Percentiles rank a stretch among this genome's conserved stretches.
phyloP scores from a whole-genome alignment of 2,113 vertebrate species.

The Toxotes jaculatrix region DNA sequence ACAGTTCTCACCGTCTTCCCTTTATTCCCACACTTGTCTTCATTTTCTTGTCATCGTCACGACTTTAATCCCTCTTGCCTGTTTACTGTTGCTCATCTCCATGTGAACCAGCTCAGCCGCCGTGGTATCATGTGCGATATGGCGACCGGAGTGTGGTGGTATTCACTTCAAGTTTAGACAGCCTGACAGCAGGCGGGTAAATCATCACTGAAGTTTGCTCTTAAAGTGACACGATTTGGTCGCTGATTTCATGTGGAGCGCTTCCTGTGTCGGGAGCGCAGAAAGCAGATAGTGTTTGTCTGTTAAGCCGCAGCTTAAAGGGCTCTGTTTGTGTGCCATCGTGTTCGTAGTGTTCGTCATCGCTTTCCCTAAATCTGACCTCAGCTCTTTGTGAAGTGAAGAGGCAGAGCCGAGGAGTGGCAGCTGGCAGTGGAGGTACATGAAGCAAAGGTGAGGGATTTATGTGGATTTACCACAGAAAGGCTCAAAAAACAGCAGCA shows the following conservation, averaged over 20 bases:
- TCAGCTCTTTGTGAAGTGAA: too few species aligned
- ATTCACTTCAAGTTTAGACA: constrained; percentile 29
- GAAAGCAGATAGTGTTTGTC: neutral
- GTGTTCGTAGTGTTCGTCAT: too few species aligned
- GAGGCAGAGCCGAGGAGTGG: neutral
- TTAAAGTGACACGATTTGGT: neutral
- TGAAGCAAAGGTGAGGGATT: too few species aligned
- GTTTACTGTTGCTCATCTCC: neutral
- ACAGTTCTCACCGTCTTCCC: too few species aligned
- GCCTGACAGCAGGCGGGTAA: neutral
- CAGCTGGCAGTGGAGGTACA: neutral
- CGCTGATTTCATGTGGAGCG: neutral
- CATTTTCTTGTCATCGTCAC: neutral
- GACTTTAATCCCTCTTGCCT: neutral
- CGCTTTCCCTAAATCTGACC: too few species aligned
- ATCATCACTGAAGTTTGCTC: neutral
- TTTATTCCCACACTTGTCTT: neutral
- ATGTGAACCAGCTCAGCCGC: neutral
- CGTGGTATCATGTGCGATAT: neutral
- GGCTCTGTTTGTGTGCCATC: too few species aligned
- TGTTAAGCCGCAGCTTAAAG: neutral
- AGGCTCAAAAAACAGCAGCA: too few species aligned
- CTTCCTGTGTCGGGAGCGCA: neutral
- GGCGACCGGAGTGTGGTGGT: neutral
- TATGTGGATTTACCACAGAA: too few species aligned